Conservation (phyloP, 1,140 invertebrate species). For the Aphaenogaster rudis region DNA sequence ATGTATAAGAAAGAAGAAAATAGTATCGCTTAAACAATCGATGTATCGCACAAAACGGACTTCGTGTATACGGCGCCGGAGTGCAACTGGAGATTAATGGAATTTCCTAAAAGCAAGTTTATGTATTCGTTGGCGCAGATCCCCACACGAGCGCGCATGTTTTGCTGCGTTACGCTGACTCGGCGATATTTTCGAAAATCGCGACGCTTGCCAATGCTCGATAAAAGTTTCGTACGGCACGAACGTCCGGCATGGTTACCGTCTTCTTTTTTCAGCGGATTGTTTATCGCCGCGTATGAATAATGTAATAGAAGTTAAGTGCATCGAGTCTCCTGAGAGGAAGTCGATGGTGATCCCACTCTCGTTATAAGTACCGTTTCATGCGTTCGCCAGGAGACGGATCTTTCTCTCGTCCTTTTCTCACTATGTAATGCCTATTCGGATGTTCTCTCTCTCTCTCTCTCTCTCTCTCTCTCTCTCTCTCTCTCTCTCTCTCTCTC, state of each 20-base stretch:
- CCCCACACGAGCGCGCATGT: conserved; percentile 28
- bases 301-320: conserved; percentile 63
- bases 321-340: conserved; percentile 63
- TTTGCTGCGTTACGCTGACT: conserved; percentile 60
- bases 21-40: conserved; percentile 26
- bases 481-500: conserved; percentile 62
- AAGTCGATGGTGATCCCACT: conserved; percentile 60
- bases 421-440: conserved; percentile 28
- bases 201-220: conserved; percentile 58
- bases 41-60: conserved; percentile 49
- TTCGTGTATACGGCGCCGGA: conserved; percentile 27
- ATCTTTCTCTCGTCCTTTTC: conserved; percentile 58
- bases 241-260: conserved; percentile 32
- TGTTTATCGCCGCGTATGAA: conserved; percentile 65
- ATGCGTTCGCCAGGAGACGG: conserved; percentile 44
- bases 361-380: conserved; percentile 65
- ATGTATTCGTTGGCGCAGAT: conserved; percentile 60
- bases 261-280: conserved; percentile 45
- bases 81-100: conserved; percentile 62
- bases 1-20: conserved; percentile 5
- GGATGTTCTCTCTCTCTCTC: conserved; percentile 27
- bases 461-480: conserved; percentile 58
- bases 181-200: conserved; percentile 64
- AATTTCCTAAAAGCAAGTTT: conserved; percentile 66
- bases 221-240: conserved; percentile 60